Conservation (phyloP, 2,888 invertebrate genomes). For the Zaprionus bogoriensis region DNA sequence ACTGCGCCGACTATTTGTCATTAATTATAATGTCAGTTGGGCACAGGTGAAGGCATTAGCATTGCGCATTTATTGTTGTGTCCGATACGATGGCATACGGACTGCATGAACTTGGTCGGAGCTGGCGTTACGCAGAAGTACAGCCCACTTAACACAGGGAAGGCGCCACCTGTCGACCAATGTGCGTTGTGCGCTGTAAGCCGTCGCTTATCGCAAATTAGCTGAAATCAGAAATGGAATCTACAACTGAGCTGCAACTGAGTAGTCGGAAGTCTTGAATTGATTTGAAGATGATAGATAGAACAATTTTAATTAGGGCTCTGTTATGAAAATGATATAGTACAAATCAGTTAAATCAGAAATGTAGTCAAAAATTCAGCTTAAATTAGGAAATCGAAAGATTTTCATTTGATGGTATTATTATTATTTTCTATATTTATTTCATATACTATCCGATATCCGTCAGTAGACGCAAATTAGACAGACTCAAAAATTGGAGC, state of each 20-base stretch:
- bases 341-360: too few relatives aligned
- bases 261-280: background rate
- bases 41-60: conserved; percentile 42
- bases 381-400: too few relatives aligned
- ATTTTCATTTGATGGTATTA: too few relatives aligned
- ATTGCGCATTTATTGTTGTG: conserved; percentile 63
- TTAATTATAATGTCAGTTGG: conserved; percentile 69
- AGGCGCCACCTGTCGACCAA: background rate
- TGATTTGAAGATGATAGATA: too few relatives aligned
- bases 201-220: background rate
- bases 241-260: background rate
- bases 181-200: too few relatives aligned
- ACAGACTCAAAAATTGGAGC: too few relatives aligned
- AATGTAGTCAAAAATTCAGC: too few relatives aligned
- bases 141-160: background rate
- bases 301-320: too few relatives aligned
- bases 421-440: too few relatives aligned
- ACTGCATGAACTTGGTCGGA: background rate
- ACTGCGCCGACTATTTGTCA: conserved; percentile 51
- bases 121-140: background rate
- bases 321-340: too few relatives aligned
- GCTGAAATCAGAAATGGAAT: background rate
- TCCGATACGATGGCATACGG: conserved; percentile 27
- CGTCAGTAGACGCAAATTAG: too few relatives aligned
- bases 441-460: too few relatives aligned